Conservation (phyloP, 2,888 invertebrate genomes). For the Sesia apiformis region DNA sequence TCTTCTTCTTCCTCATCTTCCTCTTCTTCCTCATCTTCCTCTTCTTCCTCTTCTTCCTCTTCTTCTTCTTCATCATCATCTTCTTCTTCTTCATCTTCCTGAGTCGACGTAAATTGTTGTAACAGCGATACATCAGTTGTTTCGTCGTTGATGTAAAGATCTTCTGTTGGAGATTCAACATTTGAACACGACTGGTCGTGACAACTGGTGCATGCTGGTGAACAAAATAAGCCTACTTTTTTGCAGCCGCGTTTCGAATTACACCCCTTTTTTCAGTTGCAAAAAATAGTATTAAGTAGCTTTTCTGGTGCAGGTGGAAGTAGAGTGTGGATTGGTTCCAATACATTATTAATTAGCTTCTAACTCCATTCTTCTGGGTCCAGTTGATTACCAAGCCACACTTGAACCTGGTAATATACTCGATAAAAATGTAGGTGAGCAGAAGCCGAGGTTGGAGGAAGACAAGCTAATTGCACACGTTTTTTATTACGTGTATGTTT, state of each 20-base stretch:
- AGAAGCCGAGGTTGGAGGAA: constrained; percentile 10
- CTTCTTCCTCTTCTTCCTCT: not conserved
- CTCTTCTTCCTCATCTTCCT: too few species aligned
- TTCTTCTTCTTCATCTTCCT: not conserved
- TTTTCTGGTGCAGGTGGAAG: too few species aligned
- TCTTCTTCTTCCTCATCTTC: not conserved
- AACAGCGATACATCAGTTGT: not conserved
- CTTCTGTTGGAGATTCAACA: too few species aligned
- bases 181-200: too few species aligned
- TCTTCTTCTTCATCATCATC: not conserved
- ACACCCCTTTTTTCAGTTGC: constrained; percentile 18
- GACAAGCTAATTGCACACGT: not conserved
- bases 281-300: constrained; percentile 20
- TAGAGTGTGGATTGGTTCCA: constrained; percentile 11
- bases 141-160: constrained; percentile 10
- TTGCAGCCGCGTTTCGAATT: constrained; percentile 19
- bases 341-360: constrained; percentile 13
- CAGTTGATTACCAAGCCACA: too few species aligned
- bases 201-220: constrained; percentile 19
- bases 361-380: too few species aligned
- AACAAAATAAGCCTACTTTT: too few species aligned
- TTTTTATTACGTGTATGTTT: not conserved
- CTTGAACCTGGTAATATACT: constrained; percentile 21
- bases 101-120: not conserved
- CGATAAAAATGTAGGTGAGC: constrained; percentile 23